Conservation (phyloP, 2,797 vertebrate species). For the Thaleichthys pacificus region DNA sequence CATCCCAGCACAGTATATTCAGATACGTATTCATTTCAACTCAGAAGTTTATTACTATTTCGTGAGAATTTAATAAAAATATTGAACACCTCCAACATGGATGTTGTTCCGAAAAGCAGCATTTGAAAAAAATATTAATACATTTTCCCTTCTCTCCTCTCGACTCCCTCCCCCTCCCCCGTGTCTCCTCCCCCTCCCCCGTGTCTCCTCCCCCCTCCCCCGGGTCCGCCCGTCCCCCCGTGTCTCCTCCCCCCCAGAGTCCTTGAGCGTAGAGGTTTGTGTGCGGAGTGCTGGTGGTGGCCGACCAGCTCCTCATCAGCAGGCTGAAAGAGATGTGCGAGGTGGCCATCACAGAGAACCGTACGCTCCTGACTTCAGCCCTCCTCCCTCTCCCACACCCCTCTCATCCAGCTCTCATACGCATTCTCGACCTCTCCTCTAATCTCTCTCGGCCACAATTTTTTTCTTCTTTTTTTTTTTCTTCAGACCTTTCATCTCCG, state of each 20-base stretch:
- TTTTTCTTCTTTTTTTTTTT: neutral
- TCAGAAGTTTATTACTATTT: too few species aligned
- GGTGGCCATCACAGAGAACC: conserved; percentile 90
- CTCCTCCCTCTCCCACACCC: neutral
- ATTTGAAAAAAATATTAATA: neutral
- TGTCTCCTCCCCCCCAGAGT: conserved; percentile 76
- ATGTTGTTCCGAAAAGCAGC: too few species aligned
- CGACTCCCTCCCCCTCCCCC: neutral
- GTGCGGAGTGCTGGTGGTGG: conserved; percentile 91
- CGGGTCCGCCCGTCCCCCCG: too few species aligned
- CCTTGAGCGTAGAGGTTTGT: conserved; percentile 90
- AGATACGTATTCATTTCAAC: too few species aligned
- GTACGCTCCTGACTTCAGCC: conserved; percentile 68
- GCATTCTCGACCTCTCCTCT: neutral
- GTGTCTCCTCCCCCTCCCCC: too few species aligned
- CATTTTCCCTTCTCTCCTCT: neutral
- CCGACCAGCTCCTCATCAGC: conserved; percentile 92
- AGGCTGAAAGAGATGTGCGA: conserved; percentile 96
- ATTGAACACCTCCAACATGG: too few species aligned
- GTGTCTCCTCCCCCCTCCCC: too few species aligned
- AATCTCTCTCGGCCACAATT: too few species aligned
- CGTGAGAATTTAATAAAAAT: too few species aligned
- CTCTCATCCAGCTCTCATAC: neutral
- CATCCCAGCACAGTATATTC: too few species aligned
- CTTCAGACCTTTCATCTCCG: too few species aligned